Conservation (phyloP, 2,113 vertebrate species). For the Indri indri region DNA sequence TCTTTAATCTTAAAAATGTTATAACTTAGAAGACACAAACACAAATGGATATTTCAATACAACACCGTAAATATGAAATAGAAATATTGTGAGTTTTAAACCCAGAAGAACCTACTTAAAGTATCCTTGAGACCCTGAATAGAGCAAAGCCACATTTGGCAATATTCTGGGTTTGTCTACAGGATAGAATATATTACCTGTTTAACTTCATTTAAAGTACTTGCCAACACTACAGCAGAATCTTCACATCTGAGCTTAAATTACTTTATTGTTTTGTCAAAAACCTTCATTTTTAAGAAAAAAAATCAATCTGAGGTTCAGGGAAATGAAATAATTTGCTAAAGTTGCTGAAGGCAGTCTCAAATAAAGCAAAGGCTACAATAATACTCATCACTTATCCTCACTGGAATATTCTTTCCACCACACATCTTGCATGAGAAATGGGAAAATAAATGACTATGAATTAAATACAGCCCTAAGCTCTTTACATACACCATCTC, state of each 20-base stretch:
- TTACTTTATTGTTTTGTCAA: not conserved
- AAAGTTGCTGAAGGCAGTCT: not conserved
- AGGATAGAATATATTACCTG: not conserved
- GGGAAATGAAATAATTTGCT: not conserved
- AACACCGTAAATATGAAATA: not conserved
- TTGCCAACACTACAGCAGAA: not conserved
- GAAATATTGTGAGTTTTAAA: constrained; percentile 3
- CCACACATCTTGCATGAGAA: not conserved
- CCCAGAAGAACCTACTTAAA: not conserved
- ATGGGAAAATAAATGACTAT: not conserved
- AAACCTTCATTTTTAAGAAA: constrained; percentile 7
- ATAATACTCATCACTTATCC: not conserved
- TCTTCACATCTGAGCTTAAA: not conserved
- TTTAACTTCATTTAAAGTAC: not conserved
- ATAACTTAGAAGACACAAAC: not conserved
- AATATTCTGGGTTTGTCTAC: not conserved
- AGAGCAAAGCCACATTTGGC: not conserved
- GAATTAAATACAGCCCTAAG: not conserved
- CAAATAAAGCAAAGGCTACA: not conserved
- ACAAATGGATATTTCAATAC: not conserved
- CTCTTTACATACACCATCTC: not conserved
- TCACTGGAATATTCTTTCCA: not conserved
- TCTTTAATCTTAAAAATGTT: constrained; percentile 41
- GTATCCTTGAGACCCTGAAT: not conserved
- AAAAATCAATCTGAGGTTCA: not conserved